phyloP scores from a whole-genome alignment of 1,140 invertebrate genomes.

The Chelonus insularis region DNA sequence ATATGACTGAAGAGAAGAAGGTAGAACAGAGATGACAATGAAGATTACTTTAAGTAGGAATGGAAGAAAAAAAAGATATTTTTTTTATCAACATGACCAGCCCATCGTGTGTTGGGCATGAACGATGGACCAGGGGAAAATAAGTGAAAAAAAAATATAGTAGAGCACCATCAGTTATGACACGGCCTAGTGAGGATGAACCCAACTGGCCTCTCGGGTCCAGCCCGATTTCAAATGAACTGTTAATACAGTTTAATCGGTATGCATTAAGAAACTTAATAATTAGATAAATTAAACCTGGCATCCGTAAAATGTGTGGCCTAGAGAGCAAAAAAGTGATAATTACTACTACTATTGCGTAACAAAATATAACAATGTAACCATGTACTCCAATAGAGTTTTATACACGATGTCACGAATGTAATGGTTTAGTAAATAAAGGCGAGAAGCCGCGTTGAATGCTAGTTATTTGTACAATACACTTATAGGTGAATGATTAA shows the following conservation, averaged over 20 bases:
- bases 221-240: conserved; percentile 44
- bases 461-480: conserved; percentile 62
- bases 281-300: conserved; percentile 43
- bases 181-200: conserved; percentile 60
- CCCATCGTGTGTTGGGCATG: conserved; percentile 17
- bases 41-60: neutral
- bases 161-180: conserved; percentile 21
- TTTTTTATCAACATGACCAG: conserved; percentile 28
- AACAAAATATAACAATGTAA: conserved; percentile 54
- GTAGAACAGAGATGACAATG: neutral
- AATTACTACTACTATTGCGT: conserved; percentile 56
- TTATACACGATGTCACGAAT: conserved; percentile 61
- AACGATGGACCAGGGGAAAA: conserved; percentile 17
- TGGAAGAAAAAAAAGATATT: conserved; percentile 15
- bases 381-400: conserved; percentile 61
- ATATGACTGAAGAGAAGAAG: neutral
- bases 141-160: conserved; percentile 7
- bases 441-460: conserved; percentile 49
- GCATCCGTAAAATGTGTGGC: conserved; percentile 57
- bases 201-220: conserved; percentile 57
- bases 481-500: conserved; percentile 57
- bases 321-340: conserved; percentile 62
- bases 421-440: conserved; percentile 51
- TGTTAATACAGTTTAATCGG: conserved; percentile 32
- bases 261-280: conserved; percentile 26